Conservation (phyloP, 2,113 vertebrate species). For the Colossoma macropomum region DNA sequence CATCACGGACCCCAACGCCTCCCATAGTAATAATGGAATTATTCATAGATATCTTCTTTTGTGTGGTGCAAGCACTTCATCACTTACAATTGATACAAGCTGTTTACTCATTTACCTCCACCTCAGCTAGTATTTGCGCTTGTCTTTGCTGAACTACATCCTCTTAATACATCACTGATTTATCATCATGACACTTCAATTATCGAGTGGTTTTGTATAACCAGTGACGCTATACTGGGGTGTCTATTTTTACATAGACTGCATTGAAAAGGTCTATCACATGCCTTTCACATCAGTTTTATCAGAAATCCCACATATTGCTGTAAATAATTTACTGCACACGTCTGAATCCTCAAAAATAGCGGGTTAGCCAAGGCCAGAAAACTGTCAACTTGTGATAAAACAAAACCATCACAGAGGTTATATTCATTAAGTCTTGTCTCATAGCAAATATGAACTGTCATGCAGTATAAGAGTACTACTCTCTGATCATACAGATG, state of each 20-base stretch:
- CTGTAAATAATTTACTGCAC: not conserved
- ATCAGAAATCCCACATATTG: slow-evolving; percentile 9
- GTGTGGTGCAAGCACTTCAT: slow-evolving; percentile 28
- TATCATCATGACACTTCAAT: slow-evolving; percentile 43
- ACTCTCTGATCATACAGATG: not conserved
- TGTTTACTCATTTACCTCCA: slow-evolving; percentile 38
- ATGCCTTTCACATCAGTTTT: slow-evolving; percentile 9
- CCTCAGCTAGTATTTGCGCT: slow-evolving; percentile 18
- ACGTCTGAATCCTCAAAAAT: not conserved
- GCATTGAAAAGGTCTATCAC: slow-evolving; percentile 30
- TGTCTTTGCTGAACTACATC: slow-evolving; percentile 32
- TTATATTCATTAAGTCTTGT: not conserved
- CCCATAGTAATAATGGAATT: slow-evolving; percentile 57
- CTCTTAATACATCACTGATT: slow-evolving; percentile 40
- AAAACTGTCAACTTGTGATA: slow-evolving; percentile 1
- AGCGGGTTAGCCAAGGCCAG: not conserved
- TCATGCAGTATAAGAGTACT: not conserved
- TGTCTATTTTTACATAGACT: slow-evolving; percentile 32
- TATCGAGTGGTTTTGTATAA: slow-evolving; percentile 22
- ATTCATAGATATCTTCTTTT: slow-evolving; percentile 44
- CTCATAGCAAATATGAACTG: not conserved
- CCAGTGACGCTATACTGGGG: not conserved
- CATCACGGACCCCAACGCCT: slow-evolving; percentile 60
- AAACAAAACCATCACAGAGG: not conserved
- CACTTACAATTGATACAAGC: slow-evolving; percentile 30